A percentile compares a stretch with the other conserved stretches of the same genome.
Evolutionary conservation across 2,888 invertebrate genomes (phyloP).

Genomic region (Tetheella fluctuosa): DNA sequence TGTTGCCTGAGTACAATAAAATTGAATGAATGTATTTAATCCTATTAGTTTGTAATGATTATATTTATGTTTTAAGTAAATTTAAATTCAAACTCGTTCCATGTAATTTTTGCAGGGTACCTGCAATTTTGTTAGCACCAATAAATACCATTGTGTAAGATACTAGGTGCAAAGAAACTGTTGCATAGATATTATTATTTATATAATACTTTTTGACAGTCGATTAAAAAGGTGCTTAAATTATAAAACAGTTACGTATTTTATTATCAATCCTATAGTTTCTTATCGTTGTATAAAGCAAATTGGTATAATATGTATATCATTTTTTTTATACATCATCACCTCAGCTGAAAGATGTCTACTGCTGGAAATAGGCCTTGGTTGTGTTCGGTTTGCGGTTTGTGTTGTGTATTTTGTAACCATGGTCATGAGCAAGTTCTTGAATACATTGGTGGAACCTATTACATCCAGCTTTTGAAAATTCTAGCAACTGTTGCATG

Average conservation of each 20-base stretch:
- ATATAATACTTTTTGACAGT: constrained; percentile 71
- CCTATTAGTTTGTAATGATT: constrained; percentile 69
- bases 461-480: too few species aligned
- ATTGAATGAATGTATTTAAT: constrained; percentile 79
- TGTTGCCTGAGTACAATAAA: constrained; percentile 67
- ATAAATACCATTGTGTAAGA: constrained; percentile 54
- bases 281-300: background rate
- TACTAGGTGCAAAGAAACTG: constrained; percentile 63
- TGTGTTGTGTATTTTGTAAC: too few species aligned
- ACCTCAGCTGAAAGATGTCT: too few species aligned
- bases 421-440: too few species aligned
- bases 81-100: constrained; percentile 60
- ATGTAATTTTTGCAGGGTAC: constrained; percentile 55
- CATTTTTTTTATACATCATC: too few species aligned
- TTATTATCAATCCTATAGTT: constrained; percentile 30
- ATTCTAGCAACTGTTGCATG: too few species aligned
- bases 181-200: constrained; percentile 66
- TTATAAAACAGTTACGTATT: constrained; percentile 45
- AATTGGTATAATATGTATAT: too few species aligned
- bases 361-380: too few species aligned
- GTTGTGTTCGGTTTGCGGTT: too few species aligned
- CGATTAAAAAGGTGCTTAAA: constrained; percentile 81
- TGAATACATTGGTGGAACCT: too few species aligned
- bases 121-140: constrained; percentile 65
- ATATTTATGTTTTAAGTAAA: constrained; percentile 66